Evolutionary conservation across 2,113 vertebrate species (phyloP).

Genomic region (Macquaria australasica): DNA sequence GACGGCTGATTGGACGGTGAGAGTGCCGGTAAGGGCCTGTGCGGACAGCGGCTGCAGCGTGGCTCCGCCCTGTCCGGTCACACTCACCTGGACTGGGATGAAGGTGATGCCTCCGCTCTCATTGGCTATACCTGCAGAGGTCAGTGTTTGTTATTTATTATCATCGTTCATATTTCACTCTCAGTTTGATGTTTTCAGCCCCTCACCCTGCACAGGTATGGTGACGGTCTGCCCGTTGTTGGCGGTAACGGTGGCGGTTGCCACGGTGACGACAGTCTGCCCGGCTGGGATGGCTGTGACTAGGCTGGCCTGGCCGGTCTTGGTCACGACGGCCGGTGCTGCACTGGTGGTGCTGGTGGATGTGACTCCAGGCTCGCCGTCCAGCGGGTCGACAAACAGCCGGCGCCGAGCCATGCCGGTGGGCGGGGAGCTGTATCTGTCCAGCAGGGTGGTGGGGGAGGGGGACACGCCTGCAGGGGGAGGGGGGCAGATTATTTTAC

Average conservation of each 20-base stretch:
- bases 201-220: slow-evolving; percentile 90
- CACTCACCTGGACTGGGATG: slow-evolving; percentile 82
- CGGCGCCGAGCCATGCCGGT: slow-evolving; percentile 76
- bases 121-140: slow-evolving; percentile 90
- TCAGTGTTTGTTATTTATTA: not conserved
- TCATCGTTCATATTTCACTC: fast-evolving
- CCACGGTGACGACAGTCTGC: slow-evolving; percentile 92
- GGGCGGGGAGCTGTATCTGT: slow-evolving; percentile 90
- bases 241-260: slow-evolving; percentile 89
- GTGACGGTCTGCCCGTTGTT: slow-evolving; percentile 86
- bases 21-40: slow-evolving; percentile 79
- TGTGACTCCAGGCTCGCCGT: slow-evolving; percentile 77
- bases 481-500: not conserved
- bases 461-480: slow-evolving; percentile 60
- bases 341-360: slow-evolving; percentile 78
- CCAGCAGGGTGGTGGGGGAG: slow-evolving; percentile 82
- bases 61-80: slow-evolving; percentile 84
- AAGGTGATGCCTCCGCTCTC: slow-evolving; percentile 91
- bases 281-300: slow-evolving; percentile 87
- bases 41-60: slow-evolving; percentile 85
- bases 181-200: no score
- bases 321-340: slow-evolving; percentile 59
- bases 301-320: slow-evolving; percentile 84
- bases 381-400: slow-evolving; percentile 83
- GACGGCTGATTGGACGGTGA: slow-evolving; percentile 73